Base-by-base conservation (phyloP, 1,140 invertebrate genomes). In the Caerostris extrusa region DNA sequence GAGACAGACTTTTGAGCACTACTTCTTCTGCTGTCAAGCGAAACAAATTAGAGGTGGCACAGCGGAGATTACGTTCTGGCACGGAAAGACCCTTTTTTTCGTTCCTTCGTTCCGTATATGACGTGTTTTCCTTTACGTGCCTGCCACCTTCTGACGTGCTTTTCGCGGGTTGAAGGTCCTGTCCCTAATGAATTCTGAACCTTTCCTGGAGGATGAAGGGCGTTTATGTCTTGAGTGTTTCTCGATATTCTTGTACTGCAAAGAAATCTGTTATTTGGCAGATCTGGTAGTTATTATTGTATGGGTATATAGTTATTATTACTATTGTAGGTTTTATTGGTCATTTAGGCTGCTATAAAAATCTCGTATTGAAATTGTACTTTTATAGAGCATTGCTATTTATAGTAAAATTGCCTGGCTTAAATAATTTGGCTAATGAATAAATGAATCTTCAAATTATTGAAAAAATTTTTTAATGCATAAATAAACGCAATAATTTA, bases 11-110 rank as follows among this genome's bases (percentile, higher is more conserved):
- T 58, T 7, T 83, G 82, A 19, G 56, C 55, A 3, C 14, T 50
- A 50, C 34, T 10, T 12, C 34, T 77, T 53, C 1, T 12, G 8
- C 12, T 19, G 55, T 83, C 82, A 83, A 14, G 55, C 56, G 6
- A 56, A 83, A 58, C 82, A 83, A 83, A 83, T 83, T 83, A 83
- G 56, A 83, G 82, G 55, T 83, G 82, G 82, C 82, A 83, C 53
- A 56, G 3, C 3, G 7, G 19, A 83, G 56, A 83, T 83, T 58
- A 56, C 82, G 2, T 53, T 56, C 14, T 8, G n/a, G n/a, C 56
- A 83, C 82, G 82, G 12, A 19, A 83, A 57, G 34, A 10, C 71
- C 6, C 71, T 19, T 69, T 53, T 77, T 12, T 77, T 77, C 53
- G 71, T 34, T 34, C 34, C 34, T 34, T 34, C 34, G 34, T 34